phyloP scores from a whole-genome alignment of 2,113 vertebrate species.

The Emydocephalus ijimae region DNA sequence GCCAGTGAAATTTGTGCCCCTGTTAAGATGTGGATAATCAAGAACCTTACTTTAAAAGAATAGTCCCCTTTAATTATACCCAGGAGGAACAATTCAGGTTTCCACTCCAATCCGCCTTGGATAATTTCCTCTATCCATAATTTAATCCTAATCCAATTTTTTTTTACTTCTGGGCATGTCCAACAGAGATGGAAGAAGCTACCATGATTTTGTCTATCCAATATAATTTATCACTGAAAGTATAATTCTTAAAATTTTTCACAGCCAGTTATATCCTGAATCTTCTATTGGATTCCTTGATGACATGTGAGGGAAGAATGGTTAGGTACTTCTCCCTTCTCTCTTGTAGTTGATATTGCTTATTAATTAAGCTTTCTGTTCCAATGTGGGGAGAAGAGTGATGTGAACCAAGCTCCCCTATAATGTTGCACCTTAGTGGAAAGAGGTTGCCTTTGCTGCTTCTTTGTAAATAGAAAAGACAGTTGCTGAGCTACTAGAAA shows the following conservation, averaged over 20 bases:
- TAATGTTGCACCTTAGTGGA: neutral
- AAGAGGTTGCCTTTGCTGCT: neutral
- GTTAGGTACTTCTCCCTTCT: neutral
- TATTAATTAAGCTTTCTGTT: neutral
- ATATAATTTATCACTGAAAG: neutral
- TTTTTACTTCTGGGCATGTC: too few relatives aligned
- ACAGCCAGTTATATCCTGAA: neutral
- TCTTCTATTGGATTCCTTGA: neutral
- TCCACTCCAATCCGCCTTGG: too few relatives aligned
- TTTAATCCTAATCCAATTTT: too few relatives aligned
- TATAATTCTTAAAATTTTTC: neutral
- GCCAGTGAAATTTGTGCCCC: too few relatives aligned
- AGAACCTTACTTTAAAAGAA: too few relatives aligned
- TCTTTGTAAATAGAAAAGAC: neutral
- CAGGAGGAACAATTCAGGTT: too few relatives aligned
- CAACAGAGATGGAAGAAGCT: too few relatives aligned
- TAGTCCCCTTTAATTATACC: too few relatives aligned
- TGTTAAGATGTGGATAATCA: too few relatives aligned
- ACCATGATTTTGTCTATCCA: neutral
- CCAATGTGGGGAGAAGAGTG: neutral
- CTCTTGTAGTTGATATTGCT: neutral
- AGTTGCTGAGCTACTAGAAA: neutral
- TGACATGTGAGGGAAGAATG: too few relatives aligned
- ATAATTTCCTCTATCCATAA: too few relatives aligned
- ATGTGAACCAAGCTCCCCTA: neutral